These are phyloP conservation scores for Melanotaenia parkinsoni DNA, from an alignment of 2,797 vertebrate genomes.

Conservation along the genomic window DNA sequence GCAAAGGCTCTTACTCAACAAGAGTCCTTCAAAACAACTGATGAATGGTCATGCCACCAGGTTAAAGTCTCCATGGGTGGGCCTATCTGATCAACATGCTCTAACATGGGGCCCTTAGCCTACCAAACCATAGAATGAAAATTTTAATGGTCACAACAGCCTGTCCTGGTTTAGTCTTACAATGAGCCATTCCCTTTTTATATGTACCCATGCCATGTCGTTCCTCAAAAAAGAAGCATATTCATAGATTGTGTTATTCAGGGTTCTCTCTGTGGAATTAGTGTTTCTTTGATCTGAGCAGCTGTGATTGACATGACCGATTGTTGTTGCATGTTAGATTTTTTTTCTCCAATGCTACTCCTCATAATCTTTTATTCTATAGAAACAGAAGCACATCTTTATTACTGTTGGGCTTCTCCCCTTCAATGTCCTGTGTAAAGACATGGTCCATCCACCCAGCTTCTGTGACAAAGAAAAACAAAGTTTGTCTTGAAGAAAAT, in stretches of 20 bases:
- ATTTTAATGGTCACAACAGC: constrained; percentile 64
- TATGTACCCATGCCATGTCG: constrained; percentile 4
- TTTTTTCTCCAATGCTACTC: neutral
- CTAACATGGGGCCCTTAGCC: constrained; percentile 63
- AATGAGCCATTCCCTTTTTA: constrained; percentile 19
- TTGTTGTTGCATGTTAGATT: neutral
- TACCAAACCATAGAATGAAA: constrained; percentile 61
- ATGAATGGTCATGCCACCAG: constrained; percentile 74
- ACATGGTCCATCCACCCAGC: neutral
- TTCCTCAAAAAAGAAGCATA: neutral
- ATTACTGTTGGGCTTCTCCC: neutral
- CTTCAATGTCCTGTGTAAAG: too few species aligned
- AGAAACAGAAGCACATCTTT: neutral
- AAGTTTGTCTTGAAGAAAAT: neutral
- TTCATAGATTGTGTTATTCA: constrained; percentile 1
- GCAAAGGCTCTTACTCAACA: constrained; percentile 71
- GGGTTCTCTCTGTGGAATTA: neutral
- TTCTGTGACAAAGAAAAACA: neutral
- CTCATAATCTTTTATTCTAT: neutral
- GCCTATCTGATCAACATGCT: constrained; percentile 74
- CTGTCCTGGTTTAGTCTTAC: constrained; percentile 48
- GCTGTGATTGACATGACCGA: neutral
- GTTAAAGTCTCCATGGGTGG: constrained; percentile 71
- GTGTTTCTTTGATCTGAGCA: neutral
- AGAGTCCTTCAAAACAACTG: constrained; percentile 70